Evolutionary conservation across 2,888 invertebrate species (phyloP), one percentile per base, ranked within the genome.

Genomic region (Conus canariensis): DNA sequence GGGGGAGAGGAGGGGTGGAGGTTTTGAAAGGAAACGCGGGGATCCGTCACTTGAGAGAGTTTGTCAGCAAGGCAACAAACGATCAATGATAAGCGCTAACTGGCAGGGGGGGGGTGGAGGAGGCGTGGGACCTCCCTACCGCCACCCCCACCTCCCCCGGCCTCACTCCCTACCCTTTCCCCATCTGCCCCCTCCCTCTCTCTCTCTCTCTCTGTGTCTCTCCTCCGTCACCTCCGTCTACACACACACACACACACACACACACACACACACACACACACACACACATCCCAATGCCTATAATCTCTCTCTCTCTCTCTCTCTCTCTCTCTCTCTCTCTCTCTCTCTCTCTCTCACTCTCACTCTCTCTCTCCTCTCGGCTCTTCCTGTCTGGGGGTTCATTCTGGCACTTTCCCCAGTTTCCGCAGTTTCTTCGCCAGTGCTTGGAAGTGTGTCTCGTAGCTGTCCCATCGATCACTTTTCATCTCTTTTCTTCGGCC

Each of bases 21-120:
- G 82, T 22, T 6, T 83, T 7, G 19, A 83, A 58, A 25, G 19
- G 82, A 25, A 56, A 10, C 19, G 70, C 22, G 77, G 5, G 77
- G 16, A 22, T 58, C 58, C 56, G 58, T 83, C 82, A 83, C 30
- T 58, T 8, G 58, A 22, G 25, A 19, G 19, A 58, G 82, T 56
- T 83, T 83, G 56, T 83, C 58, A 58, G 56, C 82, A 56, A 80
- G 19, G 58, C 82, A 58, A 83, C 56, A 83, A 83, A 83, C 82
- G 82, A 83, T 83, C 82, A 83, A 83, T 83, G 82, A 58, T 7
- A 83, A 30, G 19, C 10, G 56, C 58, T 58, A 56, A 83, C 58
- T 80, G 19, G 56, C 58, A 9, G 58, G 10, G 30, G 30, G 77
- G 77, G 5, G 25, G 30, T 10, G 77, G 77, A 12, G 30, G 77